Evolutionary conservation across 1,140 invertebrate genomes (phyloP).

Genomic region (Drosophila littoralis): DNA sequence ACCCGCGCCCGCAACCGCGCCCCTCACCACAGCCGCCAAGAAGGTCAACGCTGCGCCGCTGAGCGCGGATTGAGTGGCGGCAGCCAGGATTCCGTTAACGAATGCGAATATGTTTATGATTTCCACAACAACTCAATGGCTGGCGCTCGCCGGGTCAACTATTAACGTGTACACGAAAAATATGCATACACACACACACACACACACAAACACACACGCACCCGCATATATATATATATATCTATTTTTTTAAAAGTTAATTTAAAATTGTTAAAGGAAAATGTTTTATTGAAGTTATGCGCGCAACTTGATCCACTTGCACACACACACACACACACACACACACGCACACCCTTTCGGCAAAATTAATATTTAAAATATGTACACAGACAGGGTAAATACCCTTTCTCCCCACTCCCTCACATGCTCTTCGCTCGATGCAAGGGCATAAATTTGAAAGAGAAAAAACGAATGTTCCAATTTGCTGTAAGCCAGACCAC

Average conservation of each 20-base stretch:
- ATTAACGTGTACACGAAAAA: conserved; percentile 17
- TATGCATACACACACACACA: conserved; percentile 39
- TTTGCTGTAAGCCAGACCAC: conserved; percentile 8
- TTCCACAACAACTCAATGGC: conserved; percentile 20
- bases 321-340: conserved; percentile 40
- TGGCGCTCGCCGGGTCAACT: conserved; percentile 7
- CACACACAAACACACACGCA: conserved; percentile 13
- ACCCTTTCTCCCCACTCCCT: conserved; percentile 2
- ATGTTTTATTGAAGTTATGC: conserved; percentile 73
- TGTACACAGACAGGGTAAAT: conserved; percentile 4
- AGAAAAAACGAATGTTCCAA: conserved; percentile 2
- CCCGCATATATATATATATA: conserved; percentile 43
- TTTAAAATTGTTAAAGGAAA: conserved; percentile 70
- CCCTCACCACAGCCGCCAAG: conserved; percentile 24
- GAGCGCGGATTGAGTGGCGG: conserved; percentile 59
- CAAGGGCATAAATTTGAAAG: no score
- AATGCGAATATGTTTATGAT: conserved; percentile 5
- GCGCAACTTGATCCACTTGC: conserved; percentile 44
- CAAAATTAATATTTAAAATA: neutral
- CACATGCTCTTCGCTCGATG: conserved; percentile 4
- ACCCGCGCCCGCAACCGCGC: neutral
- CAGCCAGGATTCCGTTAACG: neutral
- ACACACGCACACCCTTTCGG: neutral
- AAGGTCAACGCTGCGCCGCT: conserved; percentile 52
- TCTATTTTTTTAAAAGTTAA: conserved; percentile 75